phyloP scores from a whole-genome alignment of 2,888 invertebrate species.

The Enoplolaimus lenunculus region DNA sequence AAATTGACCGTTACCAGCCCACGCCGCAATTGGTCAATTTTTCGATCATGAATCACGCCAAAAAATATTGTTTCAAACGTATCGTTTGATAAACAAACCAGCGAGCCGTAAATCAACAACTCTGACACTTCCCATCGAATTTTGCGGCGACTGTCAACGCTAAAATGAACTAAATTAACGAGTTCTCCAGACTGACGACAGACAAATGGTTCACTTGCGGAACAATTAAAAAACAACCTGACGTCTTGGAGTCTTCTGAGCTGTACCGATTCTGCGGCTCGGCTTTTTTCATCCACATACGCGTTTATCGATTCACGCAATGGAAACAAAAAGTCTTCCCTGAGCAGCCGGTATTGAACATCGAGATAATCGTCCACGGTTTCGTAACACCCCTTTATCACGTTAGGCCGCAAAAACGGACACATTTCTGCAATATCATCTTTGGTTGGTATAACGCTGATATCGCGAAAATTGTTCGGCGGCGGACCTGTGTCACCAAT shows the following conservation, averaged over 20 bases:
- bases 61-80: constrained; percentile 55
- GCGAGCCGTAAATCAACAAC: constrained; percentile 56
- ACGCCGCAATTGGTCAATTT: constrained; percentile 46
- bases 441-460: constrained; percentile 39
- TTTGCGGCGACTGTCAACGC: constrained; percentile 23
- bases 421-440: constrained; percentile 37
- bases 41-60: constrained; percentile 54
- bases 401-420: constrained; percentile 50
- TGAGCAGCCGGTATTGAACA: constrained; percentile 59
- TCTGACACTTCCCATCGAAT: constrained; percentile 47
- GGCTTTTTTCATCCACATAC: neutral
- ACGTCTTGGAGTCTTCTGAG: neutral
- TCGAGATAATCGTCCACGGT: constrained; percentile 60
- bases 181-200: constrained; percentile 26
- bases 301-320: constrained; percentile 53
- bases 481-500: constrained; percentile 26
- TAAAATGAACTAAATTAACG: constrained; percentile 24
- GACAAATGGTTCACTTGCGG: constrained; percentile 26
- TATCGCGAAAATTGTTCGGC: constrained; percentile 44
- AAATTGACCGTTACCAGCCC: constrained; percentile 39
- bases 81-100: constrained; percentile 58
- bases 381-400: constrained; percentile 52
- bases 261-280: neutral
- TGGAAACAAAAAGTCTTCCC: constrained; percentile 65
- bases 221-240: constrained; percentile 24